Conservation (phyloP, 2,797 vertebrate genomes). For the Erithacus rubecula region DNA sequence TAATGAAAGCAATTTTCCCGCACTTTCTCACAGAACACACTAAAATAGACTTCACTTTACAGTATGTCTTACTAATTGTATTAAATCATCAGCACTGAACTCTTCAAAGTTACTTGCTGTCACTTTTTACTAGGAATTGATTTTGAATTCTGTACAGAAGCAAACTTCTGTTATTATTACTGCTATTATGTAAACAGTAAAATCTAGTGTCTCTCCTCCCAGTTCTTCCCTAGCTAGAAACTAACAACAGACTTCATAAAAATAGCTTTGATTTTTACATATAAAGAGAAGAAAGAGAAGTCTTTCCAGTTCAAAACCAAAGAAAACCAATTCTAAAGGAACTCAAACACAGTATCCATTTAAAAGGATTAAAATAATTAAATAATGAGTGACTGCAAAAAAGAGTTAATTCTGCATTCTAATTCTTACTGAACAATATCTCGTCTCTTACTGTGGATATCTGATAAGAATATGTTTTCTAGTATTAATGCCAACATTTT, state of each 20-base stretch:
- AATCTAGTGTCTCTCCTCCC: not conserved
- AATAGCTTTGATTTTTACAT: not conserved
- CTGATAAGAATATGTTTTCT: not conserved
- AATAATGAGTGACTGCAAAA: not conserved
- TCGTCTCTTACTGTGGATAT: not conserved
- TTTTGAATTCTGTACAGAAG: not conserved
- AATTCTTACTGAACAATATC: not conserved
- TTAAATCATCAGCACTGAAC: not conserved
- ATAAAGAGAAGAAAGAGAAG: not conserved
- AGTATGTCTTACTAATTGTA: not conserved
- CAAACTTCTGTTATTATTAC: not conserved
- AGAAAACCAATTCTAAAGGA: not conserved
- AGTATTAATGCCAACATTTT: not conserved
- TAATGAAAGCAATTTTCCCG: not conserved
- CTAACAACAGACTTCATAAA: not conserved
- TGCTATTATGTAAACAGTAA: not conserved
- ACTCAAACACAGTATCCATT: not conserved
- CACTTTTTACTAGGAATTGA: not conserved
- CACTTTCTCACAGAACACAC: not conserved
- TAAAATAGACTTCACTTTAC: not conserved
- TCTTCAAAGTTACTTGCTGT: not conserved
- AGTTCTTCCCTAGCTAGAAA: not conserved
- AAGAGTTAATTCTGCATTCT: not conserved
- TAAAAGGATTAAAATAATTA: not conserved
- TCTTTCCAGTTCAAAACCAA: not conserved